Percentiles rank a stretch among this genome's conserved stretches.
phyloP scores from a whole-genome alignment of 2,113 vertebrate species.

The Gambusia holbrooki region DNA sequence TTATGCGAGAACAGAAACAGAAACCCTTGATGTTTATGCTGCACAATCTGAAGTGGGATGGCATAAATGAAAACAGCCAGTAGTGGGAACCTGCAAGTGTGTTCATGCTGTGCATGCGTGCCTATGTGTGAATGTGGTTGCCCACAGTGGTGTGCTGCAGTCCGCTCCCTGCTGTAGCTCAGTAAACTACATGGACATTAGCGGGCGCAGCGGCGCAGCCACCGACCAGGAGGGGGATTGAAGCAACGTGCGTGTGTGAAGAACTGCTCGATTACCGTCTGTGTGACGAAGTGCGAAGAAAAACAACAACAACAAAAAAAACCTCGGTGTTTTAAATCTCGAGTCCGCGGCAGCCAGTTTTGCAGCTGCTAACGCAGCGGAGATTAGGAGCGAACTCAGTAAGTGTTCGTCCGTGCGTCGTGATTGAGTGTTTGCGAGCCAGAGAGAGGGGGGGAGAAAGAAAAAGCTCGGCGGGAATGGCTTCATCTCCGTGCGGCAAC shows the following conservation, averaged over 20 bases:
- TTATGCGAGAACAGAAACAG: neutral
- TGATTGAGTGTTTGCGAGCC: slow-evolving; percentile 30
- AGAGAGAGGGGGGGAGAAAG: neutral
- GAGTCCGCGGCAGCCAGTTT: slow-evolving; percentile 28
- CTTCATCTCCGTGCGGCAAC: slow-evolving; percentile 86
- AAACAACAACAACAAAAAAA: neutral
- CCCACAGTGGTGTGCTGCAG: slow-evolving; percentile 73
- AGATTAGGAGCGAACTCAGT: slow-evolving; percentile 23
- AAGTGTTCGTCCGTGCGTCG: slow-evolving; percentile 30
- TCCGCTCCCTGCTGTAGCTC: slow-evolving; percentile 64
- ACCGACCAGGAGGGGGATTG: slow-evolving; percentile 52
- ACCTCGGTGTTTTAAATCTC: slow-evolving; percentile 8
- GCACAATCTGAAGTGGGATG: too few species aligned
- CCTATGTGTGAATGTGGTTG: slow-evolving; percentile 48
- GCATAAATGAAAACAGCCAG: slow-evolving; percentile 12
- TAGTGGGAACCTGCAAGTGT: neutral
- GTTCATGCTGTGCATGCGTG: slow-evolving; percentile 10
- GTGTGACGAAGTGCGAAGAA: slow-evolving; percentile 7
- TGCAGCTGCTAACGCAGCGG: slow-evolving; percentile 20
- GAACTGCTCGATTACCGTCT: slow-evolving; percentile 25
- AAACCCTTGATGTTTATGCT: neutral
- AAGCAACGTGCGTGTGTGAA: slow-evolving; percentile 32
- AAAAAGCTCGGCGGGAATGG: slow-evolving; percentile 84
- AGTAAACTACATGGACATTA: slow-evolving; percentile 71
- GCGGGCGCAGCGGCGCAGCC: slow-evolving; percentile 63